phyloP scores from a whole-genome alignment of 1,140 invertebrate genomes.

The Drosophila obscura region DNA sequence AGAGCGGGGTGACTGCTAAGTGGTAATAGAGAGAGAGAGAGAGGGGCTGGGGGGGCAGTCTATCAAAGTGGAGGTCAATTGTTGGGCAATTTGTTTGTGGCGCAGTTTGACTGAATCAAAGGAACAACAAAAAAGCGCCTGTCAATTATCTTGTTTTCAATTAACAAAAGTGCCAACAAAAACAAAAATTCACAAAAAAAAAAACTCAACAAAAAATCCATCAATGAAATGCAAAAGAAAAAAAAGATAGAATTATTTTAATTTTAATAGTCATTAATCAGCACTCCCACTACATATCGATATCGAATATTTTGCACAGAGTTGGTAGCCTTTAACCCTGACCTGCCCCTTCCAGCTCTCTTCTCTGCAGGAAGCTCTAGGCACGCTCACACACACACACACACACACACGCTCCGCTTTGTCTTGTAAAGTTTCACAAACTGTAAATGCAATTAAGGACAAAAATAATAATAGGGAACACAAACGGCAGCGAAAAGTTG shows the following conservation, averaged over 20 bases:
- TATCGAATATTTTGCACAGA: not conserved
- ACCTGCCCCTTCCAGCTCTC: not conserved
- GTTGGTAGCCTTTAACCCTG: not conserved
- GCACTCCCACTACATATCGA: slow-evolving; percentile 14
- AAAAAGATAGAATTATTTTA: not conserved
- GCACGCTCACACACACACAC: not conserved
- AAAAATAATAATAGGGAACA: slow-evolving; percentile 35
- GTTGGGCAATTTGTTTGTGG: slow-evolving; percentile 44
- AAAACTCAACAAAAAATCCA: not conserved
- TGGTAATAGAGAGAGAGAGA: slow-evolving; percentile 31
- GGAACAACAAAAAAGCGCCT: slow-evolving; percentile 27
- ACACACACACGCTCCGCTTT: not conserved
- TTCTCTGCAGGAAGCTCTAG: slow-evolving; percentile 9
- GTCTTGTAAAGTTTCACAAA: slow-evolving; percentile 34
- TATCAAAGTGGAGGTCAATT: slow-evolving; percentile 56
- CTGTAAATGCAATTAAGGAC: slow-evolving; percentile 48
- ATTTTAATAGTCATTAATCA: not conserved
- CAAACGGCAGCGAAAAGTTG: slow-evolving; percentile 22
- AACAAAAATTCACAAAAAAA: not conserved
- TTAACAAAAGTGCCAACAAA: not conserved
- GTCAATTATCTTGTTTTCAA: slow-evolving; percentile 34
- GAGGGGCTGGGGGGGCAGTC: not conserved
- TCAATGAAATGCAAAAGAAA: not conserved
- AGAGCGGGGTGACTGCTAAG: slow-evolving; percentile 33
- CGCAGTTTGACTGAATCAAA: slow-evolving; percentile 39